Percentiles rank a stretch among this genome's conserved stretches.
These are phyloP conservation scores for Naso thynnoides DNA, from an alignment of 2,797 vertebrate species.

Conservation along the genomic window DNA sequence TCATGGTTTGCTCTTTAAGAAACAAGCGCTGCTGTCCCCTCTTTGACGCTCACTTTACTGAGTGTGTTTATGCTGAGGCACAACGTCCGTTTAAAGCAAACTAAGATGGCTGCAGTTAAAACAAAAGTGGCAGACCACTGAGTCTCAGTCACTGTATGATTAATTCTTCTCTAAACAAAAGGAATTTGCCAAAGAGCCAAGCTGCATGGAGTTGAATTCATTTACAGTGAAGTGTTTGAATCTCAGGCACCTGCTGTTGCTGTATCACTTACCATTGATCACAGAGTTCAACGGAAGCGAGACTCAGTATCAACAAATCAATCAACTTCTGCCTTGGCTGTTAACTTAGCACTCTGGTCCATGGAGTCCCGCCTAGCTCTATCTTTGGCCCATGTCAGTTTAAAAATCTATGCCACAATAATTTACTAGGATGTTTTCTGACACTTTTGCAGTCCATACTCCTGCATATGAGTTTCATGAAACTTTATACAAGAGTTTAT, in stretches of 20 bases:
- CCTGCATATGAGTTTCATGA: slow-evolving; percentile 9
- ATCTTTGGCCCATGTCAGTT: slow-evolving; percentile 38
- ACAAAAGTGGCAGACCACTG: slow-evolving; percentile 12
- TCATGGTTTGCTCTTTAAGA: slow-evolving; percentile 37
- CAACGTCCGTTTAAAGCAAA: slow-evolving; percentile 28
- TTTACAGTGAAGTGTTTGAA: slow-evolving; percentile 43
- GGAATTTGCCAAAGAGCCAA: slow-evolving; percentile 28
- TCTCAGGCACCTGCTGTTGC: slow-evolving; percentile 53
- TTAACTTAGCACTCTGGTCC: slow-evolving; percentile 38
- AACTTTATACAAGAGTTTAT: slow-evolving; percentile 26
- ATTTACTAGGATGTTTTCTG: slow-evolving; percentile 26
- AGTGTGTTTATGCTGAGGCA: slow-evolving; percentile 50
- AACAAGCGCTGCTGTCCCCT: slow-evolving; percentile 40
- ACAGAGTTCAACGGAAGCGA: slow-evolving; percentile 28
- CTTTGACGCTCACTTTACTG: slow-evolving; percentile 32
- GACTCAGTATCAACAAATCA: slow-evolving; percentile 44
- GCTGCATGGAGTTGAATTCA: slow-evolving; percentile 21
- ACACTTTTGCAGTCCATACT: slow-evolving; percentile 7
- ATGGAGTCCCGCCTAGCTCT: slow-evolving; percentile 44
- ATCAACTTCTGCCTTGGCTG: neutral
- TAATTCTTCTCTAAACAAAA: slow-evolving; percentile 59
- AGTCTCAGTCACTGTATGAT: slow-evolving; percentile 56
- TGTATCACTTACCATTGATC: slow-evolving; percentile 36
- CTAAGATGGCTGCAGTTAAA: slow-evolving; percentile 21
- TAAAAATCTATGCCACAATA: slow-evolving; percentile 21